Percentiles rank a stretch among this genome's conserved stretches.
These are phyloP conservation scores for Galbula dea DNA, from an alignment of 2,113 vertebrate genomes.

Conservation along the genomic window DNA sequence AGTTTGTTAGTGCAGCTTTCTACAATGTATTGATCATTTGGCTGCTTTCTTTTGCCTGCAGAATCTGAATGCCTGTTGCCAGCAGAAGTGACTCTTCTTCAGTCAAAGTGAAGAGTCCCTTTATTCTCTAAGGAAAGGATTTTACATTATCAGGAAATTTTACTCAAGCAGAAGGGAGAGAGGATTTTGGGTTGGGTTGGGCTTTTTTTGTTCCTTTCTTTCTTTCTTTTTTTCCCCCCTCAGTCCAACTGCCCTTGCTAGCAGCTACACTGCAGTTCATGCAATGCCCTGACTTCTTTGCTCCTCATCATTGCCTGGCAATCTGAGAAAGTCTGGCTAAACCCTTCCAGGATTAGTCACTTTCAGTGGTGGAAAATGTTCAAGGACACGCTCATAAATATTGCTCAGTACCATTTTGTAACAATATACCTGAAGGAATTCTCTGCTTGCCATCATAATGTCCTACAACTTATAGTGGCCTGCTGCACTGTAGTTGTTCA, in stretches of 20 bases:
- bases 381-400: not conserved
- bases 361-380: not conserved
- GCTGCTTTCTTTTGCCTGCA: not conserved
- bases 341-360: not conserved
- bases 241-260: not conserved
- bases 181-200: not conserved
- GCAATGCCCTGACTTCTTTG: not conserved
- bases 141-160: not conserved
- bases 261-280: not conserved
- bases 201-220: not conserved
- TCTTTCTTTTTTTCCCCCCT: rapidly evolving
- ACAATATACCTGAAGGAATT: slow-evolving; percentile 4
- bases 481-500: not conserved
- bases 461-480: not conserved
- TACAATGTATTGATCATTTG: not conserved
- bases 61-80: not conserved
- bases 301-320: not conserved
- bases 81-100: not conserved
- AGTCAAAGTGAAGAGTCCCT: not conserved
- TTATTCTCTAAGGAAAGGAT: not conserved
- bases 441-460: not conserved
- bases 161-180: not conserved
- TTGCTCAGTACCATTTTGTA: slow-evolving; percentile 27
- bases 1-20: not conserved
- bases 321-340: not conserved